Conservation (phyloP, 2,888 invertebrate genomes). For the Catocala sponsa region DNA sequence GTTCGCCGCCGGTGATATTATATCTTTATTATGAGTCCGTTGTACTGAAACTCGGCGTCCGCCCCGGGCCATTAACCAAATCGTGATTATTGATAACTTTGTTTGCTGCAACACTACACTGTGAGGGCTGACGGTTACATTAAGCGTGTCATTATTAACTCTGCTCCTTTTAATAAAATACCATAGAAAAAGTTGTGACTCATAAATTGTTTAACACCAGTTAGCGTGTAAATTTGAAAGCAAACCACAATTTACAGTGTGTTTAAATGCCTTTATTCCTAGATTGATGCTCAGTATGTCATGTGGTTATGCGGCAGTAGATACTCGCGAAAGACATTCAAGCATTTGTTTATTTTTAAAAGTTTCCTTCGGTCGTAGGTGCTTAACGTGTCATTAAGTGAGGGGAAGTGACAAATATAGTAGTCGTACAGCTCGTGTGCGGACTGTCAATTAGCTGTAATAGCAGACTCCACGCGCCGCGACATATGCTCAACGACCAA, state of each 20-base stretch:
- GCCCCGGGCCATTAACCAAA: constrained; percentile 80
- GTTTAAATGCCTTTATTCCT: constrained; percentile 28
- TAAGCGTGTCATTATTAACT: constrained; percentile 30
- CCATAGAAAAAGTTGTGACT: too few relatives aligned
- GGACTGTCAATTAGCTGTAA: constrained; percentile 82
- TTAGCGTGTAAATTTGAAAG: constrained; percentile 4
- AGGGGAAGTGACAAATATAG: constrained; percentile 83
- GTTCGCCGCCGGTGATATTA: constrained; percentile 78
- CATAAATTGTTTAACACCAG: background rate
- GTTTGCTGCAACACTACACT: constrained; percentile 58
- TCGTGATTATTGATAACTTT: constrained; percentile 86
- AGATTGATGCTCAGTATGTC: constrained; percentile 35
- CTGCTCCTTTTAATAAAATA: constrained; percentile 2
- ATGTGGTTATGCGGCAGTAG: constrained; percentile 31
- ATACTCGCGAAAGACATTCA: constrained; percentile 43
- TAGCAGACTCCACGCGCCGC: constrained; percentile 66
- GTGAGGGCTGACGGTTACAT: constrained; percentile 36
- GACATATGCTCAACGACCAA: constrained; percentile 79
- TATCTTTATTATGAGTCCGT: constrained; percentile 85
- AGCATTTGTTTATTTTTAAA: constrained; percentile 70
- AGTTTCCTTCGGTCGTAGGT: constrained; percentile 60
- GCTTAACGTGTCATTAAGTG: constrained; percentile 75
- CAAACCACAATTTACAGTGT: background rate
- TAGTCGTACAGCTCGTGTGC: constrained; percentile 73
- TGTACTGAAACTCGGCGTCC: constrained; percentile 62